A percentile compares a stretch with the other conserved stretches of the same genome.
These are phyloP conservation scores for Trissolcus basalis DNA, from an alignment of 1,140 invertebrate genomes.

Conservation along the genomic window DNA sequence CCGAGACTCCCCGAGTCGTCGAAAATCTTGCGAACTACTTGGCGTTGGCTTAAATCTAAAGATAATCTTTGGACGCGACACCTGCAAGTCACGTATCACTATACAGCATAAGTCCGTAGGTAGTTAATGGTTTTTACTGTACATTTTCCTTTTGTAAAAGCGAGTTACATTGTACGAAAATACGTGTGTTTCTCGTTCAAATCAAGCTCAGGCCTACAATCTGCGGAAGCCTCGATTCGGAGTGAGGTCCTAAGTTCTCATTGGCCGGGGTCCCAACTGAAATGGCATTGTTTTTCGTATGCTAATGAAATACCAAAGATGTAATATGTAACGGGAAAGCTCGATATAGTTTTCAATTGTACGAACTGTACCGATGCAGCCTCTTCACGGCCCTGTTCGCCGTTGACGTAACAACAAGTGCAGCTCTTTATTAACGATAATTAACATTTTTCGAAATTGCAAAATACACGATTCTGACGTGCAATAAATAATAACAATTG, in stretches of 20 bases:
- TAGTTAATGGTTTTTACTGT: conserved; percentile 57
- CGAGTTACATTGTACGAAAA: conserved; percentile 38
- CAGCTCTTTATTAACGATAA: conserved; percentile 77
- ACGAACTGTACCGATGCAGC: conserved; percentile 65
- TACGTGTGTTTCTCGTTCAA: conserved; percentile 7
- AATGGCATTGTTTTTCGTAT: conserved; percentile 1
- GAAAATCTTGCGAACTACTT: no score
- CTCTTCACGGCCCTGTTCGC: conserved; percentile 75
- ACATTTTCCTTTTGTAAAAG: conserved; percentile 58
- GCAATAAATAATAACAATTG: conserved; percentile 44
- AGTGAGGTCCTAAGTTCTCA: background rate
- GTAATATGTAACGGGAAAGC: conserved; percentile 61
- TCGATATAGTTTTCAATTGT: conserved; percentile 60
- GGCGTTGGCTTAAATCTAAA: no score
- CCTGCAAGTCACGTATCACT: background rate
- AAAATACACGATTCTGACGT: conserved; percentile 36
- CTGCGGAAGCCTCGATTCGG: conserved; percentile 4
- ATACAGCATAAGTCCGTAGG: conserved; percentile 15
- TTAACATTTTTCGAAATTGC: conserved; percentile 72
- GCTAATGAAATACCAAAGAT: conserved; percentile 50
- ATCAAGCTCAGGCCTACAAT: background rate
- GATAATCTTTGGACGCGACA: no score
- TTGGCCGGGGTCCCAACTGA: background rate
- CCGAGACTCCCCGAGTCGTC: no score
- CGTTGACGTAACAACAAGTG: conserved; percentile 76